Evolutionary conservation across 2,797 vertebrate genomes (phyloP).

Genomic region (Rhinatrema bivittatum): DNA sequence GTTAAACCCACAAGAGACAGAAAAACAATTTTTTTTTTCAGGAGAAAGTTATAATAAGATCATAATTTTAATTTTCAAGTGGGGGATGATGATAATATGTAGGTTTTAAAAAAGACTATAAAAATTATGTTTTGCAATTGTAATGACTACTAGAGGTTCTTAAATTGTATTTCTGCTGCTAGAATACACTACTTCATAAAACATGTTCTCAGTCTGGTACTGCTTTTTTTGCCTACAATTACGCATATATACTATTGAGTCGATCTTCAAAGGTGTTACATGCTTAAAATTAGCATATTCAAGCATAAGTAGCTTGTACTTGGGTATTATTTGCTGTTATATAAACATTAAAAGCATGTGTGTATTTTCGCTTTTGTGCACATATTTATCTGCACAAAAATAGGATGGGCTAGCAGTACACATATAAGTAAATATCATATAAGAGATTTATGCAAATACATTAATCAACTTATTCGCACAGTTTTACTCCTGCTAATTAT

Average conservation of each 20-base stretch:
- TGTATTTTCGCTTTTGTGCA: too few relatives aligned
- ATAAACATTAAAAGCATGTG: too few relatives aligned
- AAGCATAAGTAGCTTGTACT: too few relatives aligned
- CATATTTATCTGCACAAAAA: too few relatives aligned
- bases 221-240: constrained; percentile 15
- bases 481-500: too few relatives aligned
- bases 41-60: not conserved
- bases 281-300: too few relatives aligned
- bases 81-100: not conserved
- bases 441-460: too few relatives aligned
- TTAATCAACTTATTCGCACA: too few relatives aligned
- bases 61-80: not conserved
- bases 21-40: not conserved
- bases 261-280: too few relatives aligned
- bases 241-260: not conserved
- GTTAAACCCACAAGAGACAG: not conserved
- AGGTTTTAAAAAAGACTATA: not conserved
- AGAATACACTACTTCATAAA: constrained; percentile 11
- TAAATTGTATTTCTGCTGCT: not conserved
- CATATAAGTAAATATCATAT: too few relatives aligned
- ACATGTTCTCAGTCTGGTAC: constrained; percentile 4
- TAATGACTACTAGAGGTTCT: not conserved
- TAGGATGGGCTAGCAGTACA: too few relatives aligned
- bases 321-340: too few relatives aligned
- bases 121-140: constrained; percentile 3